These are phyloP conservation scores for Melolontha melolontha DNA, from an alignment of 2,888 invertebrate species.

Conservation along the genomic window DNA sequence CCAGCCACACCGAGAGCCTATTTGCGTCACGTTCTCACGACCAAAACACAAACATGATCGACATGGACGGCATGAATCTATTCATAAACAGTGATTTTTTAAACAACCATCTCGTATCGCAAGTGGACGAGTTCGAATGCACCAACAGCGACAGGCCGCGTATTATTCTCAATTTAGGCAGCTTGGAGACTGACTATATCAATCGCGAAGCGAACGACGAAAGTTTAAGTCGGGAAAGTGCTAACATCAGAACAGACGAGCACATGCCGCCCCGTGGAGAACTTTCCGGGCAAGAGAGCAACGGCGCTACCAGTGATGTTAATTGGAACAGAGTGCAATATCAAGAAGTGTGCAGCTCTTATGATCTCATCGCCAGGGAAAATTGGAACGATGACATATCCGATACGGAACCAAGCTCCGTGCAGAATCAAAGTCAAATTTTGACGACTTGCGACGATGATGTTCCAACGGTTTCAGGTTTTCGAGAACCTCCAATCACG, in stretches of 20 bases:
- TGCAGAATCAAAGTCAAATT: slow-evolving; percentile 26
- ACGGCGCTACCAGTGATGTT: slow-evolving; percentile 81
- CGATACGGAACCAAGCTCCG: slow-evolving; percentile 61
- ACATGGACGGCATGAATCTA: slow-evolving; percentile 66
- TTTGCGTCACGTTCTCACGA: slow-evolving; percentile 46
- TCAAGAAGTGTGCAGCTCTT: slow-evolving; percentile 68
- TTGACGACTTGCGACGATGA: slow-evolving; percentile 51
- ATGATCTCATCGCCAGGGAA: slow-evolving; percentile 76
- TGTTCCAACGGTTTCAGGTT: slow-evolving; percentile 57
- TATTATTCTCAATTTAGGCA: slow-evolving; percentile 61
- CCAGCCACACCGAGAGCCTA: slow-evolving; percentile 29
- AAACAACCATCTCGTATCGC: slow-evolving; percentile 58
- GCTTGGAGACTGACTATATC: slow-evolving; percentile 48
- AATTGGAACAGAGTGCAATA: slow-evolving; percentile 82
- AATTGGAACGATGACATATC: slow-evolving; percentile 79
- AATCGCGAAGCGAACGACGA: slow-evolving; percentile 53
- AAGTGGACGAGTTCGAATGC: slow-evolving; percentile 60
- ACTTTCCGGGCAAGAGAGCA: slow-evolving; percentile 88
- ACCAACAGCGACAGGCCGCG: slow-evolving; percentile 55
- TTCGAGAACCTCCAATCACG: slow-evolving; percentile 63
- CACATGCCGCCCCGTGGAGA: slow-evolving; percentile 90
- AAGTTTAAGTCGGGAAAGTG: slow-evolving; percentile 65
- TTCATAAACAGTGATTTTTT: slow-evolving; percentile 60
- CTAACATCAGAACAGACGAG: slow-evolving; percentile 87
- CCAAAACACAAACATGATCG: slow-evolving; percentile 65